phyloP scores from a whole-genome alignment of 2,113 vertebrate species.

The Capreolus pygargus region DNA sequence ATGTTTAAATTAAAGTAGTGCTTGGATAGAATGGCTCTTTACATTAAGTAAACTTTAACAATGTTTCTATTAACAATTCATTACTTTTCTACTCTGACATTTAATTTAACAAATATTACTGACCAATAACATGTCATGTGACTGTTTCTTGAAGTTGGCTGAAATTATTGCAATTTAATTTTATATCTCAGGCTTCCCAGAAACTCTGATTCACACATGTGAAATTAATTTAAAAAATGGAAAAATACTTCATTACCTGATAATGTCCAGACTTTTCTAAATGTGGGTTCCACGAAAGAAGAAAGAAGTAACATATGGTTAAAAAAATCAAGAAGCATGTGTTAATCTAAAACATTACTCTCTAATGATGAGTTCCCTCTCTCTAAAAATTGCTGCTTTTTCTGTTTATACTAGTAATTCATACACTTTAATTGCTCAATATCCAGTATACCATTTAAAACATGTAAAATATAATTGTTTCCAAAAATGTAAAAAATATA shows the following conservation, averaged over 20 bases:
- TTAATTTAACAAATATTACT: not conserved
- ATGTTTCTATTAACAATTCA: not conserved
- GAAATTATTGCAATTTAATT: not conserved
- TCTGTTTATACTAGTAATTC: not conserved
- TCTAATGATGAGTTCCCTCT: not conserved
- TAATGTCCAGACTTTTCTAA: not conserved
- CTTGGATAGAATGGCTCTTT: not conserved
- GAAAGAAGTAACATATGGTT: not conserved
- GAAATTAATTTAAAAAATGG: slow-evolving; percentile 12
- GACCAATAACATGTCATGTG: not conserved
- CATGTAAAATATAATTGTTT: not conserved
- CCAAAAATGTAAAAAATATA: not conserved
- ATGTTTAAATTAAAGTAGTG: not conserved
- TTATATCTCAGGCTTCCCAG: not conserved
- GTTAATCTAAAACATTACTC: not conserved
- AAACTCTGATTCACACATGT: not conserved
- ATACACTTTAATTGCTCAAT: not conserved
- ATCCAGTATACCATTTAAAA: not conserved
- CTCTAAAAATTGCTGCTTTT: not conserved
- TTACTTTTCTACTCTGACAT: not conserved
- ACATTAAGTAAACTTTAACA: not conserved
- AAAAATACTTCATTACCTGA: not conserved
- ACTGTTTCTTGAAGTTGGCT: not conserved
- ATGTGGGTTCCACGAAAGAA: not conserved
- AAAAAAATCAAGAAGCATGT: not conserved